phyloP scores from a whole-genome alignment of 2,888 invertebrate species.

The Campoplex capitator region DNA sequence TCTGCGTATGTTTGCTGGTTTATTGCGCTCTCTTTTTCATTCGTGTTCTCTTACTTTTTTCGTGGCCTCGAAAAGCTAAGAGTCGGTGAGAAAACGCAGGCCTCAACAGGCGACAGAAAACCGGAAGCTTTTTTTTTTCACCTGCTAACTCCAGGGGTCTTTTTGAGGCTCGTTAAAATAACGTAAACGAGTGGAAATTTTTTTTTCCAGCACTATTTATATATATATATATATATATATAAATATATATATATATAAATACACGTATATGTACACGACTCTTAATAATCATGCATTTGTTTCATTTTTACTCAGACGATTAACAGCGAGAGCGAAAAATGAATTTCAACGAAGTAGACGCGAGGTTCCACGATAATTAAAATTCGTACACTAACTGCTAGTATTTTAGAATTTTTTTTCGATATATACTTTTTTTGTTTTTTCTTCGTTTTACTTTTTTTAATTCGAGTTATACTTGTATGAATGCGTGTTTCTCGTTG shows the following conservation, averaged over 20 bases:
- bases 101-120: background rate
- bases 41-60: background rate
- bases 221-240: no score
- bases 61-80: background rate
- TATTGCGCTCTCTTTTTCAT: background rate
- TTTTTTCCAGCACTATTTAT: background rate
- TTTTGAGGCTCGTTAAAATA: conserved; percentile 33
- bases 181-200: conserved; percentile 34
- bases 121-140: conserved; percentile 12
- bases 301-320: conserved; percentile 21
- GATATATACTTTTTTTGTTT: background rate
- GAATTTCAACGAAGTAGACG: background rate
- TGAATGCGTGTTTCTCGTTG: background rate
- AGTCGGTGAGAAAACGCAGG: background rate
- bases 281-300: conserved; percentile 41
- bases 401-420: background rate
- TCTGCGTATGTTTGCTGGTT: background rate
- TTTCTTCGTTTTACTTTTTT: background rate
- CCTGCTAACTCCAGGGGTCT: background rate
- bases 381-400: conserved; percentile 1
- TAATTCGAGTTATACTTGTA: no score
- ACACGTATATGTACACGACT: background rate
- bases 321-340: background rate
- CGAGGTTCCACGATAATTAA: conserved; percentile 30
- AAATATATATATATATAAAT: no score